Base-by-base conservation (phyloP, 2,113 vertebrate species). In the Anolis sagrei region DNA sequence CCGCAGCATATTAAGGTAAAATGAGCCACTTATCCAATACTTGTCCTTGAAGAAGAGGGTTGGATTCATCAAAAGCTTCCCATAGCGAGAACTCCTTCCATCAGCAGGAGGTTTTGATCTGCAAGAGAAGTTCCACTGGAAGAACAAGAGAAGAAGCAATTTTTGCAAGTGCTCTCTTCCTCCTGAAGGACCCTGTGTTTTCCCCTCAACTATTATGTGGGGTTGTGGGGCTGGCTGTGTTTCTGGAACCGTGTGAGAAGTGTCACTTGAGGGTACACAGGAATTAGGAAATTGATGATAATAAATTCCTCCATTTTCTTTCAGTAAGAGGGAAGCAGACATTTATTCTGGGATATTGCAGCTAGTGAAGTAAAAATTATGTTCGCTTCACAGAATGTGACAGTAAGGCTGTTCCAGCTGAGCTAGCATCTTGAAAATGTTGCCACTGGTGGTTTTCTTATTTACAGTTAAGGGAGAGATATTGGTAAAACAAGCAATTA, bases 1-100 rank as follows among this genome's bases (percentile, higher is more conserved):
- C 4, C 16, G 73, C 85, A 84, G 76, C 62, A 83, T n/a, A 79
- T 79, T 5, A 72, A 69, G 0, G 87, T 54, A 2, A 18, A 39
- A 66, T 11, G 51, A 75, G 32, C 18, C 79, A 66, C 13, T 86
- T 73, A 49, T 74, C 4, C 8, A 27, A 49, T 0, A 0, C 44
- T 88, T 83, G 34, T 48, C 5, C 81, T 84, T 79, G 51, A 32
- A 79, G 85, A 86, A 72, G 21, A 76, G 39, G 87, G 18, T 23
- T 62, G 58, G 69, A 34, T 39, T 36, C 13, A 62, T 58, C 61
- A 79, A 79, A 39, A 79, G 23, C 34, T 25, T 75, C 23, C 36
- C 25, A 48, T 29, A 2, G 32, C 19, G 36, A 32, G 69, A 66
- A 23, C 21, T 36, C 36, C 34, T 62, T 64, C n/a, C n/a, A 54